Base-by-base conservation (phyloP, 2,113 vertebrate genomes). In the Cephalopterus ornatus region DNA sequence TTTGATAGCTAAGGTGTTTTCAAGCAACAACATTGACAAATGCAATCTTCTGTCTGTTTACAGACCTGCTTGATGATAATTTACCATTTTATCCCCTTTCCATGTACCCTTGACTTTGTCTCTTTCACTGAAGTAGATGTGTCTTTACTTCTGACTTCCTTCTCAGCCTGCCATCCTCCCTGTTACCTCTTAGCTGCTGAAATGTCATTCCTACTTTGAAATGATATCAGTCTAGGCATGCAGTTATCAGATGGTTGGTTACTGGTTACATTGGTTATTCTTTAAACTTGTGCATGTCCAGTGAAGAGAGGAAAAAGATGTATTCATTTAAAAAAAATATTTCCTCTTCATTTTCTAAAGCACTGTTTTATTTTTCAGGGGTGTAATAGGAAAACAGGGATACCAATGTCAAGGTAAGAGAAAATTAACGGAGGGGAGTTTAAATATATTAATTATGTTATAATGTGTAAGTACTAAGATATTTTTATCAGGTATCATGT, bases 351-450 rank as follows among this genome's bases (percentile, higher is more conserved):
- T 93, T 70, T 89, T 92, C 82, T 96, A 70, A 97, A 97, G 59
- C 5, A 28, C 23, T 96, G 20, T 97, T 95, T 96, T 98, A 67
- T 96, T 98, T 90, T 98, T 89, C 98, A 99, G 99, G 99, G 99
- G 99, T 90, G 99, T 99, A 96, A 99, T 99, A 98, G 99, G 99
- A 97, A 99, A 99, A 97, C 99, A 99, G 97, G 99, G 99, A 91
- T 99, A 99, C 98, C 99, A 99, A 80, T 99, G 99, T 98, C 99
- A 99, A 99, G 99, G 99, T 99, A 98, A 99, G 99, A 74, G 66
- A 49, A 88, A 87, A 63, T 79, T 44, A 59, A 46, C 12, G 15
- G 17, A 32, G 19, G 8, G 28, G 17, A 53, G 18, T 61, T 93
- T 78, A 65, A 85, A 70, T 65, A 2, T 17, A 39, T 41, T 24